These are phyloP conservation scores for Monochamus saltuarius DNA, from an alignment of 1,140 invertebrate genomes.

Conservation along the genomic window DNA sequence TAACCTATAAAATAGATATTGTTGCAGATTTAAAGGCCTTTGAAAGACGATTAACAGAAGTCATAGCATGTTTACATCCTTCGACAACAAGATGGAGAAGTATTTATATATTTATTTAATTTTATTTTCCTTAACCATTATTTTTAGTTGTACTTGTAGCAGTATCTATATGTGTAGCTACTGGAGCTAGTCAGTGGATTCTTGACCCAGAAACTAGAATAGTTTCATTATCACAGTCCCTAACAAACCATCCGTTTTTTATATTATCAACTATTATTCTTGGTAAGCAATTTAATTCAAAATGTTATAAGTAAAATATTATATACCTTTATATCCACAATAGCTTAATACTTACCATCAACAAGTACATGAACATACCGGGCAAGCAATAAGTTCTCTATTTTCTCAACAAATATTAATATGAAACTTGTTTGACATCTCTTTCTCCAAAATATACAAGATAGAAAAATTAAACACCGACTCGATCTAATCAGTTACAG, in stretches of 20 bases:
- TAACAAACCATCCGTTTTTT: conserved; percentile 95
- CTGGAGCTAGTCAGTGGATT: conserved; percentile 93
- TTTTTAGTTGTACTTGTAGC: conserved; percentile 80
- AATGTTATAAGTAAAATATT: too few relatives aligned
- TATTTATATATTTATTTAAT: conserved; percentile 54
- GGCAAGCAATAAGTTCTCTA: too few relatives aligned
- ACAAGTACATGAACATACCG: too few relatives aligned
- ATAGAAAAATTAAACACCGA: too few relatives aligned
- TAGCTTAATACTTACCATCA: too few relatives aligned
- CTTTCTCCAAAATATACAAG: too few relatives aligned
- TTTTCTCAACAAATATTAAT: too few relatives aligned
- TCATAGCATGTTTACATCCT: conserved; percentile 91
- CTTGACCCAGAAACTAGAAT: conserved; percentile 86
- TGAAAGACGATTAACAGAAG: conserved; percentile 91
- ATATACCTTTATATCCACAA: too few relatives aligned
- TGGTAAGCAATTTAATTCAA: conserved; percentile 54
- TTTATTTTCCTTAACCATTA: background rate
- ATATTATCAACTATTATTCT: conserved; percentile 84
- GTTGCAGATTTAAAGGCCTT: conserved; percentile 94
- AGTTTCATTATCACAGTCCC: conserved; percentile 85
- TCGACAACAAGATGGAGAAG: conserved; percentile 91
- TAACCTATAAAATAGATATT: conserved; percentile 50
- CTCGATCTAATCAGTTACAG: too few relatives aligned
- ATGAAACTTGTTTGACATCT: too few relatives aligned
- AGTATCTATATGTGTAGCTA: conserved; percentile 83